Evolutionary conservation across 2,888 invertebrate genomes (phyloP).

Genomic region (Antheraea yamamai): DNA sequence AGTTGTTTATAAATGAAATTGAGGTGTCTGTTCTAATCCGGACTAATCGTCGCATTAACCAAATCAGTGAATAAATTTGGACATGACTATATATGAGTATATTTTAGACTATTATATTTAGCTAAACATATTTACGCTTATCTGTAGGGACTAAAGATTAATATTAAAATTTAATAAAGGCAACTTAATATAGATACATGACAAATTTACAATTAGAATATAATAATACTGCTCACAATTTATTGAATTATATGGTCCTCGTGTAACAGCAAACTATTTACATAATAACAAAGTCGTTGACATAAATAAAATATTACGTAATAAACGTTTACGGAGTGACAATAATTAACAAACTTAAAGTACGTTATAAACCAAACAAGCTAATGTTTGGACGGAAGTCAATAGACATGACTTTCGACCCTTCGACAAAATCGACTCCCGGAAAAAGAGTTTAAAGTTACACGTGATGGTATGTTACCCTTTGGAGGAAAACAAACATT

Average conservation of each 20-base stretch:
- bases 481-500: conserved; percentile 48
- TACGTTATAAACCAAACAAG: conserved; percentile 32
- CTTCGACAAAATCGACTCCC: conserved; percentile 35
- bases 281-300: neutral
- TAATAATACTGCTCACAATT: too few relatives aligned
- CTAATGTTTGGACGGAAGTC: conserved; percentile 48
- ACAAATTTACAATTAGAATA: too few relatives aligned
- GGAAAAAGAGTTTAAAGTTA: conserved; percentile 52
- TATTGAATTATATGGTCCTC: too few relatives aligned
- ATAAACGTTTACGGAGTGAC: neutral
- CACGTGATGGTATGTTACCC: conserved; percentile 42
- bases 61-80: neutral
- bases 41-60: too few relatives aligned
- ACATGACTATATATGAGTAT: neutral
- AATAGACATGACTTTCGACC: conserved; percentile 51
- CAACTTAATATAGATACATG: too few relatives aligned
- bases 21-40: too few relatives aligned
- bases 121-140: too few relatives aligned
- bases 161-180: too few relatives aligned
- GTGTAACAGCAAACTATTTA: neutral
- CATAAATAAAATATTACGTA: conserved; percentile 1
- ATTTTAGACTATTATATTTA: too few relatives aligned
- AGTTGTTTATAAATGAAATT: too few relatives aligned
- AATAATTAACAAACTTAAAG: neutral
- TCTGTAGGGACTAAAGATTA: too few relatives aligned